Evolutionary conservation across 2,888 invertebrate genomes (phyloP).

Genomic region (Timandra comae): DNA sequence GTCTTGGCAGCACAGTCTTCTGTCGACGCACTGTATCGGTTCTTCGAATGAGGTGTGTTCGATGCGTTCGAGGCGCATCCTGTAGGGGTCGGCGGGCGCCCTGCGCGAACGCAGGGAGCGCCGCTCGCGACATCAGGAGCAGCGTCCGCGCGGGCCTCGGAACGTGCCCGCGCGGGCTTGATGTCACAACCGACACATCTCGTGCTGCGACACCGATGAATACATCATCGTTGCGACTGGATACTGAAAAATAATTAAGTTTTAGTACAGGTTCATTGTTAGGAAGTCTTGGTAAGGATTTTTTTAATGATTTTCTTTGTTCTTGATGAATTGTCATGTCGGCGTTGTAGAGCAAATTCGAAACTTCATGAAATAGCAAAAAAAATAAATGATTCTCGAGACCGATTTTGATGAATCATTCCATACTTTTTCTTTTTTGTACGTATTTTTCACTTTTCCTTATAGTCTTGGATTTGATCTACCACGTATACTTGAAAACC

Average conservation of each 20-base stretch:
- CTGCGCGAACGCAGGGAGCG: conserved; percentile 43
- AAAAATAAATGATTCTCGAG: too few relatives aligned
- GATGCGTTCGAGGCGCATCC: conserved; percentile 38
- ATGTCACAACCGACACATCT: conserved; percentile 82
- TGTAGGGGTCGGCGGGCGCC: conserved; percentile 38
- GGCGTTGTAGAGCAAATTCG: too few relatives aligned
- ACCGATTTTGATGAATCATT: too few relatives aligned
- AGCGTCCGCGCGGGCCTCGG: conserved; percentile 50
- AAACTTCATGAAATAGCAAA: too few relatives aligned
- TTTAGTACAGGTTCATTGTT: too few relatives aligned
- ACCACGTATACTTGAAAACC: too few relatives aligned
- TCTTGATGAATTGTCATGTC: too few relatives aligned
- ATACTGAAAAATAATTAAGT: conserved; percentile 73
- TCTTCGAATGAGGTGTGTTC: conserved; percentile 53
- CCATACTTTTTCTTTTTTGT: too few relatives aligned
- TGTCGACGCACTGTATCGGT: conserved; percentile 49
- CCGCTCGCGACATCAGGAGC: conserved; percentile 65
- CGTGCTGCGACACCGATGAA: conserved; percentile 80
- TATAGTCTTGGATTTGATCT: too few relatives aligned
- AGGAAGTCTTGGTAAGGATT: too few relatives aligned
- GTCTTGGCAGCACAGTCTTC: conserved; percentile 52
- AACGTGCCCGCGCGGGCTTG: conserved; percentile 68
- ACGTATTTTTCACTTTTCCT: too few relatives aligned
- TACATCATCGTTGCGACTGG: conserved; percentile 77
- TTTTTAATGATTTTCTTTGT: too few relatives aligned